These are phyloP conservation scores for Scaptodrosophila latifasciaeformis DNA, from an alignment of 2,888 invertebrate species.

Conservation along the genomic window DNA sequence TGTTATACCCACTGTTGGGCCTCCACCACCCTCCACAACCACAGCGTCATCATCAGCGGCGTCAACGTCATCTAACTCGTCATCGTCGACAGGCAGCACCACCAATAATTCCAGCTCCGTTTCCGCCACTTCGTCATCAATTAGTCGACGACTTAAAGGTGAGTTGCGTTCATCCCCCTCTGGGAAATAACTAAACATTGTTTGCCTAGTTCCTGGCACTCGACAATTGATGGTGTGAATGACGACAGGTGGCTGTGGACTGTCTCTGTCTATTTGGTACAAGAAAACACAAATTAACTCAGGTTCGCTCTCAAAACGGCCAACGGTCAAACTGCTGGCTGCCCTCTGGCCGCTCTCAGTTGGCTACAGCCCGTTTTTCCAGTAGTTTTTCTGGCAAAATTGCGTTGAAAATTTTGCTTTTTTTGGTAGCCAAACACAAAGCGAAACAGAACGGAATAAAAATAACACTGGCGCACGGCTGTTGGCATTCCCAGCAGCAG, in stretches of 20 bases:
- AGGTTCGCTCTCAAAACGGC: no score
- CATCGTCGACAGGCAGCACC: conserved; percentile 22
- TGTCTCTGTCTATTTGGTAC: neutral
- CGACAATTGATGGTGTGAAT: conserved; percentile 52
- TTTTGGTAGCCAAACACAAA: no score
- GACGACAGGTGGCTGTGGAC: conserved; percentile 40
- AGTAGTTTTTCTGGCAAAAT: no score
- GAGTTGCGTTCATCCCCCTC: conserved; percentile 15
- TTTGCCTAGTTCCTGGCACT: conserved; percentile 39
- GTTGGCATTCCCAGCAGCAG: conserved; percentile 43
- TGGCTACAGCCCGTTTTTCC: no score
- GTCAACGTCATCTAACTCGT: conserved; percentile 30
- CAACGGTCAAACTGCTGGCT: no score
- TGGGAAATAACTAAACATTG: neutral
- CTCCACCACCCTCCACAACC: conserved; percentile 46
- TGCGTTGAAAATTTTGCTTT: no score
- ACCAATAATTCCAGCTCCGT: neutral
- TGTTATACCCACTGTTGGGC: conserved; percentile 54
- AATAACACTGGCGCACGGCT: conserved; percentile 34
- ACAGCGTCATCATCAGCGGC: conserved; percentile 19
- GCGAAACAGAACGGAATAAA: conserved; percentile 1
- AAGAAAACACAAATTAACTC: conserved; percentile 1
- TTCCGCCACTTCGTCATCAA: conserved; percentile 44
- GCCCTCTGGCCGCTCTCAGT: no score
- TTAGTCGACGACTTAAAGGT: conserved; percentile 64